A percentile compares a stretch with the other conserved stretches of the same genome.
phyloP scores from a whole-genome alignment of 2,888 invertebrate species.

The Machimus rusticus region DNA sequence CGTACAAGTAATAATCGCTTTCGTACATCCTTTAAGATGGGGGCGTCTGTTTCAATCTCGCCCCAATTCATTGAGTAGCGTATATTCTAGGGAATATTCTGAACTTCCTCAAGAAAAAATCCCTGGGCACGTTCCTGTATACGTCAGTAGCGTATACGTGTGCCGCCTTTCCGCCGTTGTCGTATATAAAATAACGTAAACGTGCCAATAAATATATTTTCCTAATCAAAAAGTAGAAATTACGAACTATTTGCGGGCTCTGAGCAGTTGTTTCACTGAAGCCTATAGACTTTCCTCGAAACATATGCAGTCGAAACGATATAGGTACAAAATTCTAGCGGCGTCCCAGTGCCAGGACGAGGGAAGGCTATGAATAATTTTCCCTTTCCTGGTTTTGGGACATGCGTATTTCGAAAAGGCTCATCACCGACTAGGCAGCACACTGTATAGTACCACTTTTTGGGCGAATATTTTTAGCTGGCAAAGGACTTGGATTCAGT shows the following conservation, averaged over 20 bases:
- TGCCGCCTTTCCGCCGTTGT: neutral
- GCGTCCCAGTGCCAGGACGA: slow-evolving; percentile 16
- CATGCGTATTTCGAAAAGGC: slow-evolving; percentile 8
- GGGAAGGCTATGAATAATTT: slow-evolving; percentile 24
- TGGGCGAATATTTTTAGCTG: slow-evolving; percentile 9
- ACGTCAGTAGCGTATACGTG: neutral
- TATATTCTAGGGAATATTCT: neutral
- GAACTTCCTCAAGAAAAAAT: neutral
- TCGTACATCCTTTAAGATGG: neutral
- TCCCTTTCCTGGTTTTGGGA: neutral
- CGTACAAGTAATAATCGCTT: neutral
- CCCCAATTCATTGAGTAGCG: neutral
- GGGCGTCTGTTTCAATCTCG: neutral
- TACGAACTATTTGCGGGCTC: slow-evolving; percentile 34
- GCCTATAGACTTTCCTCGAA: neutral
- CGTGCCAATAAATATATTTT: slow-evolving; percentile 29
- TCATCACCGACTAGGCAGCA: neutral
- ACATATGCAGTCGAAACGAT: neutral
- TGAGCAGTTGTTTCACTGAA: neutral
- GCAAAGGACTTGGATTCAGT: slow-evolving; percentile 3
- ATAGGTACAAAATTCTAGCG: neutral
- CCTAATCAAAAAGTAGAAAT: slow-evolving; percentile 29
- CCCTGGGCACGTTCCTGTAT: neutral
- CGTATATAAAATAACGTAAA: neutral
- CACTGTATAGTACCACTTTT: neutral